Evolutionary conservation across 2,888 invertebrate species (phyloP), one percentile per base, ranked within the genome.

Genomic region (Miltochrista miniata): DNA sequence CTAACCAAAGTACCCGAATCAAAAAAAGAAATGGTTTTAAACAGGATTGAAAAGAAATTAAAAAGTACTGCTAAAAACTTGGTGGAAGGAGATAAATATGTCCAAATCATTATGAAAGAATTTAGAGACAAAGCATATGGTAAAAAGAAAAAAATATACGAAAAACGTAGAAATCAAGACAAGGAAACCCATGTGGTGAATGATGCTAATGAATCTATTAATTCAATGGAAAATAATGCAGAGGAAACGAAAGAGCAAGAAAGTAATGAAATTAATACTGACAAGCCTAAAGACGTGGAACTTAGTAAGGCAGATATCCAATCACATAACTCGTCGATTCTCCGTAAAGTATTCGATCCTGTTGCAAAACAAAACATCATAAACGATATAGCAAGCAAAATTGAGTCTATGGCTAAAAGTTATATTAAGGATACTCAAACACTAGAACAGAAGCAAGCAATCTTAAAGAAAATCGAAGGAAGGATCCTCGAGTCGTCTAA

Each of bases 61-160:
- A 64, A 59, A 30, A 68, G 70, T 46, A 74, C 76, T 12, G 68
- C 78, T 0, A 53, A 65, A 46, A 44, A 56, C 4, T 67, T 79
- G 43, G 77, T 45, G 1, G 68, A 74, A 35, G 73, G 69, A 7
- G 54, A 68, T 4, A 79, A 73, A 66, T 81, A 85, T 63, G 71
- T 84, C 0, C 58, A 74, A 33, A 55, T 82, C 3, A 76, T 88
- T 30, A 80, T 87, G 81, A 62, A 78, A 48, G 80, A 81, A n/a
- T 67, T 87, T 48, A 74, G 69, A 59, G 54, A 62, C 33, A 74
- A 72, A 36, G 59, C 68, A 8, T 51, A 24, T 54, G 30, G 10
- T 35, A 59, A 63, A 18, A 41, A 47, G 12, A 36, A 49, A 15
- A 9, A 18, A 8, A 10, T 9, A n/a, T 12, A 48, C 33, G n/a